phyloP scores from a whole-genome alignment of 2,113 vertebrate genomes.

The Perccottus glenii region DNA sequence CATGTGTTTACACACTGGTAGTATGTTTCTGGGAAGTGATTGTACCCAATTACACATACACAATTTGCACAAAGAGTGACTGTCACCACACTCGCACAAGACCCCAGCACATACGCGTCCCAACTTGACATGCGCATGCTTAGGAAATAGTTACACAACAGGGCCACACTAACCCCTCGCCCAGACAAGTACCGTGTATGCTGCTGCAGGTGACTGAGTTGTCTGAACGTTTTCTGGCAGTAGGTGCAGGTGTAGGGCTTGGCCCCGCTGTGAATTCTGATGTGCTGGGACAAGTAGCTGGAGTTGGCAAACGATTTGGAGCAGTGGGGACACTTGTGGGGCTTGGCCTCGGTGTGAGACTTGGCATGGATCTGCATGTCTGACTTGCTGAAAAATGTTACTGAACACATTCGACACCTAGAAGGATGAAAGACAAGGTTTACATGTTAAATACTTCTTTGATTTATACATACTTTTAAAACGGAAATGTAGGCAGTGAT shows the following conservation, averaged over 20 bases:
- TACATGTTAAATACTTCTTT: too few species aligned
- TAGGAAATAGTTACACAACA: conserved; percentile 6
- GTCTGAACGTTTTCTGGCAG: conserved; percentile 97
- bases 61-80: conserved; percentile 31
- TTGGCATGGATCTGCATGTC: conserved; percentile 99
- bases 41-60: neutral
- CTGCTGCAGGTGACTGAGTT: conserved; percentile 97
- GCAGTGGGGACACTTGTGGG: conserved; percentile 98
- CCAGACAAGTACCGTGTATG: conserved; percentile 91
- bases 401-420: conserved; percentile 97
- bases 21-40: too few species aligned
- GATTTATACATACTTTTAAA: too few species aligned
- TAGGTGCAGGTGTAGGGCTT: conserved; percentile 98
- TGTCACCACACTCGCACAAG: conserved; percentile 20
- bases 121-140: conserved; percentile 1
- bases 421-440: neutral
- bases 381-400: conserved; percentile 99
- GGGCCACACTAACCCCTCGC: neutral
- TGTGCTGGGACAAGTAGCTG: conserved; percentile 98
- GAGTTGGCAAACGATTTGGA: conserved; percentile 99
- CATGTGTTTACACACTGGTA: neutral
- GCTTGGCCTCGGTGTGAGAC: conserved; percentile 98
- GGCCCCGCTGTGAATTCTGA: conserved; percentile 97
- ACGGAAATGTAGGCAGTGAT: too few species aligned
- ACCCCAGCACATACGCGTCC: neutral